phyloP scores from a whole-genome alignment of 2,113 vertebrate genomes.

The Mirounga angustirostris region DNA sequence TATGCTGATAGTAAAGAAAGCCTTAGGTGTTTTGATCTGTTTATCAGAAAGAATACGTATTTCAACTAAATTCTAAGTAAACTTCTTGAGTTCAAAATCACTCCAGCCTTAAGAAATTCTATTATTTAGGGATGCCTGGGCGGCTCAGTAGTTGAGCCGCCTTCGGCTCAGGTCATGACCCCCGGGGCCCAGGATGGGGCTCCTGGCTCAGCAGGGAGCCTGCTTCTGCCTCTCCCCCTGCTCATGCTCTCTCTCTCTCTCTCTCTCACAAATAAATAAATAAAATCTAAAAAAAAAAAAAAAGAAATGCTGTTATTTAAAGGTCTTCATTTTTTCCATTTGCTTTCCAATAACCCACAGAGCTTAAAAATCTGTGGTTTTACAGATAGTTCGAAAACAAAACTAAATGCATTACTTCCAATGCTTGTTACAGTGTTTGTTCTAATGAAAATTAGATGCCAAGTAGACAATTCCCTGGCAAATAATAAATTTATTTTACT shows the following conservation, averaged over 20 bases:
- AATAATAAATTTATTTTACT: neutral
- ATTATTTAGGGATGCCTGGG: neutral
- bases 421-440: neutral
- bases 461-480: neutral
- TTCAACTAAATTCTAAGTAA: neutral
- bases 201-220: neutral
- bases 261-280: neutral
- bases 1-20: neutral
- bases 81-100: neutral
- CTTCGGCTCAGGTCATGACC: neutral
- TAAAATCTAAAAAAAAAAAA: neutral
- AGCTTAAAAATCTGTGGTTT: neutral
- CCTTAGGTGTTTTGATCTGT: neutral
- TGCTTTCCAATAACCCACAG: neutral
- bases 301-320: neutral
- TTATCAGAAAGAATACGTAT: neutral
- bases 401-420: neutral
- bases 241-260: neutral
- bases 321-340: neutral
- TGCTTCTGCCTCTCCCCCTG: neutral
- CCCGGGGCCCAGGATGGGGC: too few relatives aligned
- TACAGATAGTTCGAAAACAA: neutral
- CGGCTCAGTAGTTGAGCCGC: neutral
- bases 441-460: neutral
- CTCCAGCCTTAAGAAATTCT: neutral